phyloP scores from a whole-genome alignment of 2,113 vertebrate genomes.

The Varanus komodoensis region DNA sequence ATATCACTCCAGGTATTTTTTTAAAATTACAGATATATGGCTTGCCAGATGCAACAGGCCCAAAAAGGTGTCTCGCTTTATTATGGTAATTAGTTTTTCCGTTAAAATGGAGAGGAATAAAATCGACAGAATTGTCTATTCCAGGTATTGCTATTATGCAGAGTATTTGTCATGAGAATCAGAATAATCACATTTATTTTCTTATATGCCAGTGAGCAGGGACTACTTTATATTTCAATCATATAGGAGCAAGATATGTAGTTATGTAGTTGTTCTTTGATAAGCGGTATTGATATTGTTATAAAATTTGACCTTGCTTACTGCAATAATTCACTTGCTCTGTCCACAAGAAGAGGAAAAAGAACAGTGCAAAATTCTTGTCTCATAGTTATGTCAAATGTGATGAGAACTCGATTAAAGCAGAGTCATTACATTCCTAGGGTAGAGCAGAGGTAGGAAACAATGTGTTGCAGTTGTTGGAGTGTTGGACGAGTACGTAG shows the following conservation, averaged over 20 bases:
- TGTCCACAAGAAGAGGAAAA: not conserved
- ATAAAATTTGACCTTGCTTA: not conserved
- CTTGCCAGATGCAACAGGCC: not conserved
- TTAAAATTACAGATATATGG: not conserved
- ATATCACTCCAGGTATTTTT: not conserved
- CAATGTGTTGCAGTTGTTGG: not conserved
- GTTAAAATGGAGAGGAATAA: too few species aligned
- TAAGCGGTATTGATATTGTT: too few species aligned
- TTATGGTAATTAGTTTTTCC: not conserved
- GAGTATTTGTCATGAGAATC: conserved; percentile 10
- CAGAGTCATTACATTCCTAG: not conserved
- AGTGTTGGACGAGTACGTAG: not conserved
- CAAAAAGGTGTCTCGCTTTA: not conserved
- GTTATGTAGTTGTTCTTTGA: not conserved
- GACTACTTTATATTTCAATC: not conserved
- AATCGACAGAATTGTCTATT: too few species aligned
- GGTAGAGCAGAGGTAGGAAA: not conserved
- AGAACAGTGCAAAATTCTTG: not conserved
- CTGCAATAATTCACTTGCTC: not conserved
- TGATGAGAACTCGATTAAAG: not conserved
- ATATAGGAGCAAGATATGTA: too few species aligned
- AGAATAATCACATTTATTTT: not conserved
- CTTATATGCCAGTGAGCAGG: not conserved
- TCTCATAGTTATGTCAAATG: not conserved
- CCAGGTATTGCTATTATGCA: not conserved